phyloP scores from a whole-genome alignment of 2,797 vertebrate species.

The Ataeniobius toweri region DNA sequence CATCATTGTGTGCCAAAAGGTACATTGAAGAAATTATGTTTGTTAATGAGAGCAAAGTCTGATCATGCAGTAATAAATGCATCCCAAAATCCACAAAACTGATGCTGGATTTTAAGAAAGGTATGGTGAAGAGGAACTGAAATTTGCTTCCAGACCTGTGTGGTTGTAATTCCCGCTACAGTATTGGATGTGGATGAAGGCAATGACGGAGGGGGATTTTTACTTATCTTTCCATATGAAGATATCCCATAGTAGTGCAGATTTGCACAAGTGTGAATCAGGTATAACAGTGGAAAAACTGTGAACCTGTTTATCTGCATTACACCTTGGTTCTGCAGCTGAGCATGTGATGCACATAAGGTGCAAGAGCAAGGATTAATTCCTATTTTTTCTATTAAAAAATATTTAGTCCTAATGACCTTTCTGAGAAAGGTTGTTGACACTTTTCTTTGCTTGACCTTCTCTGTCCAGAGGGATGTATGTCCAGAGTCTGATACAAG shows the following conservation, averaged over 20 bases:
- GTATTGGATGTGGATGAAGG: neutral
- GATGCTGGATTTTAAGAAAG: neutral
- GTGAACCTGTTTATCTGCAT: neutral
- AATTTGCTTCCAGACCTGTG: neutral
- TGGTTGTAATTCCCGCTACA: neutral
- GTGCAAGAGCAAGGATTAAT: neutral
- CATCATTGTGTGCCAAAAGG: neutral
- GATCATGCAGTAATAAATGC: neutral
- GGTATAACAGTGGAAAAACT: neutral
- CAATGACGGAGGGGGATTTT: too few relatives aligned
- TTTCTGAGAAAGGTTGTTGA: neutral
- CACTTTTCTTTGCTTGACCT: neutral
- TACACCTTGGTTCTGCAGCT: neutral
- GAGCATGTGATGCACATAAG: neutral
- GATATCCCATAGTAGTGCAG: too few relatives aligned
- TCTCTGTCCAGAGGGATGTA: neutral
- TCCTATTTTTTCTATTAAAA: too few relatives aligned
- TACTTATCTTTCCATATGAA: too few relatives aligned
- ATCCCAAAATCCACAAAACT: neutral
- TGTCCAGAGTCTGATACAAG: neutral
- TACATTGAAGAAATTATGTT: neutral
- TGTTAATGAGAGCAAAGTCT: neutral
- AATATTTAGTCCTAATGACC: neutral
- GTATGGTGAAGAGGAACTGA: neutral
- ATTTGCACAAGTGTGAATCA: too few relatives aligned